Evolutionary conservation across 2,797 vertebrate species (phyloP).

Genomic region (Distichodus sexfasciatus): DNA sequence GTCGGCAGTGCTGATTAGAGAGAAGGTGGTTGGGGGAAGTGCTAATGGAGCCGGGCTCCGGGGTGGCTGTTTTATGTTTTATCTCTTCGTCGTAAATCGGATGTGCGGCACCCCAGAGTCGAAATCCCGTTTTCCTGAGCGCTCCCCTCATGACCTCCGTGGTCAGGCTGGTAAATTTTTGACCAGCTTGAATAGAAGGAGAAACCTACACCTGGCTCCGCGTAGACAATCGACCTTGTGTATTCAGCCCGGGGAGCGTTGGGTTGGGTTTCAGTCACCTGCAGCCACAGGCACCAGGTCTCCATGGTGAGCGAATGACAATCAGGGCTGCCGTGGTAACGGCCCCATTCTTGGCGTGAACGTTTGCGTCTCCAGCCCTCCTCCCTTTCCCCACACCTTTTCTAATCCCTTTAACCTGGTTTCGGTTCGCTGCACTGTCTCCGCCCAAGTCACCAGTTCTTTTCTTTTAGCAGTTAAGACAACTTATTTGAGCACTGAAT

Average conservation of each 20-base stretch:
- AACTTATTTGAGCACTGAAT: neutral
- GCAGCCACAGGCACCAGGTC: slow-evolving; percentile 47
- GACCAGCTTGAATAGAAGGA: slow-evolving; percentile 19
- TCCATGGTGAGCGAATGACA: slow-evolving; percentile 59
- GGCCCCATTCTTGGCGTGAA: slow-evolving; percentile 40
- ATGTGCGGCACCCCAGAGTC: neutral
- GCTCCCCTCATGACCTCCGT: neutral
- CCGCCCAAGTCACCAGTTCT: neutral
- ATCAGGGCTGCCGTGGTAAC: slow-evolving; percentile 54
- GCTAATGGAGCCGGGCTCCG: slow-evolving; percentile 38
- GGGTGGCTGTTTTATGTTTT: neutral
- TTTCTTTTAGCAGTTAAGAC: neutral
- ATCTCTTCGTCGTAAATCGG: slow-evolving; percentile 23
- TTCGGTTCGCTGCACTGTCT: slow-evolving; percentile 2
- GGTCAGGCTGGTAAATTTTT: slow-evolving; percentile 33
- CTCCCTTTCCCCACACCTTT: slow-evolving; percentile 22
- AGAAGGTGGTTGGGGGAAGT: slow-evolving; percentile 43
- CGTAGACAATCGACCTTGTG: slow-evolving; percentile 52
- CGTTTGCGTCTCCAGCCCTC: slow-evolving; percentile 21
- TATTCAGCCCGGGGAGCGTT: slow-evolving; percentile 43
- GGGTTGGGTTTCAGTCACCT: slow-evolving; percentile 58
- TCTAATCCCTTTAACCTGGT: slow-evolving; percentile 34
- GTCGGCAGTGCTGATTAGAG: slow-evolving; percentile 49
- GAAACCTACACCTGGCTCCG: slow-evolving; percentile 45
- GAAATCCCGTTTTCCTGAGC: neutral